These are phyloP conservation scores for Ahaetulla prasina DNA, from an alignment of 2,113 vertebrate genomes.

Conservation along the genomic window DNA sequence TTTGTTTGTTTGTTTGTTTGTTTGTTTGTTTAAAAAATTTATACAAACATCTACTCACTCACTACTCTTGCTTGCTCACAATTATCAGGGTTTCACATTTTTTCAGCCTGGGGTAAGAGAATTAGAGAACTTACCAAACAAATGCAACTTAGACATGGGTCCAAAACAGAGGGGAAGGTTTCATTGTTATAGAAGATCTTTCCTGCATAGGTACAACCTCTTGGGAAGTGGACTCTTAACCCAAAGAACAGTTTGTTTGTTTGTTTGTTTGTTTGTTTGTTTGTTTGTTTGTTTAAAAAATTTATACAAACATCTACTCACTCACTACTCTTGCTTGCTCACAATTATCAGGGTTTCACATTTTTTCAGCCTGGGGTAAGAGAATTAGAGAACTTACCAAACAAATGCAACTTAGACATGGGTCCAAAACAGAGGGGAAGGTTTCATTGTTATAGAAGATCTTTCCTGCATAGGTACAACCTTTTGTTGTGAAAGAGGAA, in stretches of 20 bases:
- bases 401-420: constrained; percentile 79
- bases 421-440: constrained; percentile 71
- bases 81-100: neutral
- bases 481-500: constrained; percentile 41
- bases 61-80: neutral
- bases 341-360: neutral
- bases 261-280: neutral
- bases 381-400: constrained; percentile 61
- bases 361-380: neutral
- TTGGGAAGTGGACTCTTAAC: neutral
- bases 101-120: neutral
- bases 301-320: neutral
- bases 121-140: constrained; percentile 68
- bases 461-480: constrained; percentile 75
- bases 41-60: neutral
- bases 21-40: neutral
- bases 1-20: neutral
- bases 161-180: constrained; percentile 70
- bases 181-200: constrained; percentile 75
- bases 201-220: constrained; percentile 77
- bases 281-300: neutral
- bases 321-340: neutral
- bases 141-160: constrained; percentile 79
- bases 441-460: constrained; percentile 76
- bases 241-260: neutral